These are phyloP conservation scores for Zootermopsis nevadensis DNA, from an alignment of 2,888 invertebrate genomes.

Conservation along the genomic window DNA sequence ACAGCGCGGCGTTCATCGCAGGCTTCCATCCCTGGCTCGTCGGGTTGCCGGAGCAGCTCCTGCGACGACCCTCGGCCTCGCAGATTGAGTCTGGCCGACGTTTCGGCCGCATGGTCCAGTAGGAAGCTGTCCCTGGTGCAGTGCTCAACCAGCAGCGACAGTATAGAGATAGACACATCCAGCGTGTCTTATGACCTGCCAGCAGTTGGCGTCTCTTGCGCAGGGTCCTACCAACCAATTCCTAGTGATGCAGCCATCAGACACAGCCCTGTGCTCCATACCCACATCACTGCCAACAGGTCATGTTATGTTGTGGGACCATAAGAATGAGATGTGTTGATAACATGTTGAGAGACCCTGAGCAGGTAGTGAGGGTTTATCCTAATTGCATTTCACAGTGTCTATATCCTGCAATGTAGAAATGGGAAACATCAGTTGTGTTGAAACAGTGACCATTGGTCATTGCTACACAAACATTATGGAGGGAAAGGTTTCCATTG, in stretches of 20 bases:
- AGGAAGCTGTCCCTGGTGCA: constrained; percentile 26
- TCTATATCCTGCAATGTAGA: too few species aligned
- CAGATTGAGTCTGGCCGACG: constrained; percentile 22
- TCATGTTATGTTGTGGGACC: not conserved
- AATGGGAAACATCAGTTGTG: too few species aligned
- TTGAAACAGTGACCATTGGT: too few species aligned
- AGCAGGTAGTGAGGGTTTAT: too few species aligned
- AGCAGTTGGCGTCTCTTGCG: not conserved
- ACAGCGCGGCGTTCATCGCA: constrained; percentile 1
- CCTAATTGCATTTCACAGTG: too few species aligned
- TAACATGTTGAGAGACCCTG: too few species aligned
- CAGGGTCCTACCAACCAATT: constrained; percentile 36
- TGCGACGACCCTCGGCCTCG: not conserved
- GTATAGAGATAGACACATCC: constrained; percentile 47
- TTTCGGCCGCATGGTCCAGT: not conserved
- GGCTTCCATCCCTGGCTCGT: not conserved
- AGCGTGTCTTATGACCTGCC: constrained; percentile 41
- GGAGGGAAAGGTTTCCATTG: too few species aligned
- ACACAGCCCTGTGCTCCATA: not conserved
- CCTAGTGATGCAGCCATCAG: not conserved
- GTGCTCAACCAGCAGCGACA: constrained; percentile 8
- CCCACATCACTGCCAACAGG: constrained; percentile 1
- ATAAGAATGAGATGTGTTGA: too few species aligned
- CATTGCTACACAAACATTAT: too few species aligned
- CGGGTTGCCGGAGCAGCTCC: not conserved